phyloP scores from a whole-genome alignment of 2,888 invertebrate species.

The Cybosia mesomella region DNA sequence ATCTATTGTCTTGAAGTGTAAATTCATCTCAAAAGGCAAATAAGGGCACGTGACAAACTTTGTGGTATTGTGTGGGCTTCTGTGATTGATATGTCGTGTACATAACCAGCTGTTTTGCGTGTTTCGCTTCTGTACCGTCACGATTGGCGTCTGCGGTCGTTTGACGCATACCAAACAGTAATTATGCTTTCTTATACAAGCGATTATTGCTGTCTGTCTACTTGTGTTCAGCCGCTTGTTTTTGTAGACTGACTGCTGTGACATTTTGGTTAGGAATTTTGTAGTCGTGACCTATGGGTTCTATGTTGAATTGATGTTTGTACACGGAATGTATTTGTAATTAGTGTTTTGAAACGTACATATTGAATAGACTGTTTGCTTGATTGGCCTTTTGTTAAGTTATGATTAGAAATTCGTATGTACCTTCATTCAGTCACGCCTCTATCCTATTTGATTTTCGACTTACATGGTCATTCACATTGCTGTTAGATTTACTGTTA shows the following conservation, averaged over 20 bases:
- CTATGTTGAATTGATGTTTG: background rate
- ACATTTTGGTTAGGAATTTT: constrained; percentile 18
- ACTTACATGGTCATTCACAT: background rate
- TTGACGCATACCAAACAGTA: constrained; percentile 46
- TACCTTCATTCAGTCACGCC: background rate
- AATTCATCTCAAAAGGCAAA: constrained; percentile 24
- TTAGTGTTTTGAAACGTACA: constrained; percentile 7
- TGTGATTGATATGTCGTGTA: constrained; percentile 48
- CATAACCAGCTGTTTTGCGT: constrained; percentile 30
- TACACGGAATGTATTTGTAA: constrained; percentile 1
- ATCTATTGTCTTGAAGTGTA: background rate
- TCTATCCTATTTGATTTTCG: background rate
- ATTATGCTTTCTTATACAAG: constrained; percentile 49
- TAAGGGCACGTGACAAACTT: constrained; percentile 49
- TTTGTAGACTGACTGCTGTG: constrained; percentile 6
- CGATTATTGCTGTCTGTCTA: constrained; percentile 33
- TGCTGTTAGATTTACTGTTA: background rate
- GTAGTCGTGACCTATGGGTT: constrained; percentile 19
- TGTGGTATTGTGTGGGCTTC: constrained; percentile 36
- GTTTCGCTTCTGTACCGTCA: constrained; percentile 45
- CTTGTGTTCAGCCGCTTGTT: constrained; percentile 18
- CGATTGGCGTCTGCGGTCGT: constrained; percentile 59
- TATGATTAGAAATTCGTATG: background rate
- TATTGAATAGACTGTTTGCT: background rate
- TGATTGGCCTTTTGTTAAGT: background rate